A percentile compares a stretch with the other conserved stretches of the same genome.
These are phyloP conservation scores for Origma solitaria DNA, from an alignment of 2,113 vertebrate genomes.

Conservation along the genomic window DNA sequence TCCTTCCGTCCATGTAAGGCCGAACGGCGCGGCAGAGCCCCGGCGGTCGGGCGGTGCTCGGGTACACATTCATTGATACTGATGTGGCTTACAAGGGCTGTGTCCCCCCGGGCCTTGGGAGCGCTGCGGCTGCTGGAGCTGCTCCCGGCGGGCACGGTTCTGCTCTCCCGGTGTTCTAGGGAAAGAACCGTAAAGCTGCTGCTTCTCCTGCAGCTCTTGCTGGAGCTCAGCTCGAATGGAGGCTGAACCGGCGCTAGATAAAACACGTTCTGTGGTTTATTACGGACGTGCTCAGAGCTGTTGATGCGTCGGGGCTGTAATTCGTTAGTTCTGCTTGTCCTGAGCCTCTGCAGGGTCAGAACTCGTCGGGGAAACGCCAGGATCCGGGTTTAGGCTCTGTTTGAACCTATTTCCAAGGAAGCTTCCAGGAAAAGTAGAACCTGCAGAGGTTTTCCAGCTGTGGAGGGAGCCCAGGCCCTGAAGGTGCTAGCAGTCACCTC, in stretches of 20 bases:
- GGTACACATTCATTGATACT: fast-evolving
- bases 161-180: neutral
- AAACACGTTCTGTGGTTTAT: neutral
- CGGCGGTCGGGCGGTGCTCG: neutral
- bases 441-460: neutral
- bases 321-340: no score
- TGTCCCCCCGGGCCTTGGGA: neutral
- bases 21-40: fast-evolving
- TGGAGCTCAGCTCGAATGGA: neutral
- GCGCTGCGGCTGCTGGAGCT: neutral
- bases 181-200: fast-evolving
- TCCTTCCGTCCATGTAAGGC: neutral
- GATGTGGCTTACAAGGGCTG: fast-evolving
- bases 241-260: neutral
- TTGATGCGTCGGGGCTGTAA: neutral
- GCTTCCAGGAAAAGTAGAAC: neutral
- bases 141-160: neutral
- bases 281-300: neutral
- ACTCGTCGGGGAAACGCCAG: fast-evolving
- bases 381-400: neutral
- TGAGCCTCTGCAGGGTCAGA: neutral
- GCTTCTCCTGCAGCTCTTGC: neutral
- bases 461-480: neutral
- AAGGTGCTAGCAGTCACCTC: neutral
- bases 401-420: fast-evolving